A percentile compares a stretch with the other conserved stretches of the same genome.
phyloP scores from a whole-genome alignment of 2,888 invertebrate genomes.

The Dynastes hyllus region DNA sequence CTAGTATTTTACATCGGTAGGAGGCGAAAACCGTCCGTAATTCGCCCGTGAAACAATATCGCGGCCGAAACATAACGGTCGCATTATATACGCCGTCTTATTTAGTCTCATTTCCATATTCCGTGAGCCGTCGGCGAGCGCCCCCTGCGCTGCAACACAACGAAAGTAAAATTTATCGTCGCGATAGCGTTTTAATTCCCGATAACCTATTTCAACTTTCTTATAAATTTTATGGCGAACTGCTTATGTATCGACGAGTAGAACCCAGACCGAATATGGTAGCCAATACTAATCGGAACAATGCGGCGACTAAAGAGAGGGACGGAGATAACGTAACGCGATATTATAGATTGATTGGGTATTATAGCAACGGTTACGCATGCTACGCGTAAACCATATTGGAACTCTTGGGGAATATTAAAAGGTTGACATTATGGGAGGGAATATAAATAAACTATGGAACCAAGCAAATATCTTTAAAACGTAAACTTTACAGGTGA shows the following conservation, averaged over 20 bases:
- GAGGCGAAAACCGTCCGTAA: background rate
- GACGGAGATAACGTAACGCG: background rate
- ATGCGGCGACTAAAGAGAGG: background rate
- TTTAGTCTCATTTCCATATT: slow-evolving; percentile 25
- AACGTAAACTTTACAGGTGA: too few relatives aligned
- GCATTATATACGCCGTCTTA: background rate
- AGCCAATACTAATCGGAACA: background rate
- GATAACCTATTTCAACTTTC: slow-evolving; percentile 41
- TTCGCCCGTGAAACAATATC: background rate
- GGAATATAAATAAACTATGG: too few relatives aligned
- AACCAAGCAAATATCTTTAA: too few relatives aligned
- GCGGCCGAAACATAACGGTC: background rate
- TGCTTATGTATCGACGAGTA: background rate
- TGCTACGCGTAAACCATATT: background rate
- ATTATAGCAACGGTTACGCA: slow-evolving; percentile 7
- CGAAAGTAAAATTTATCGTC: slow-evolving; percentile 33
- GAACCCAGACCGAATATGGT: background rate
- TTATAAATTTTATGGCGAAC: slow-evolving; percentile 13
- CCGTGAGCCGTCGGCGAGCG: background rate
- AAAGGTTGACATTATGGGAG: background rate
- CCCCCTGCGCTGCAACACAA: slow-evolving; percentile 10
- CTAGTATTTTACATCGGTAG: background rate
- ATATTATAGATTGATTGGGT: background rate
- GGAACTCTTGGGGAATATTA: background rate
- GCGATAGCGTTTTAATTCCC: slow-evolving; percentile 18